Base-by-base conservation (phyloP, 2,888 invertebrate genomes). In the Tolmerus cingulatus region DNA sequence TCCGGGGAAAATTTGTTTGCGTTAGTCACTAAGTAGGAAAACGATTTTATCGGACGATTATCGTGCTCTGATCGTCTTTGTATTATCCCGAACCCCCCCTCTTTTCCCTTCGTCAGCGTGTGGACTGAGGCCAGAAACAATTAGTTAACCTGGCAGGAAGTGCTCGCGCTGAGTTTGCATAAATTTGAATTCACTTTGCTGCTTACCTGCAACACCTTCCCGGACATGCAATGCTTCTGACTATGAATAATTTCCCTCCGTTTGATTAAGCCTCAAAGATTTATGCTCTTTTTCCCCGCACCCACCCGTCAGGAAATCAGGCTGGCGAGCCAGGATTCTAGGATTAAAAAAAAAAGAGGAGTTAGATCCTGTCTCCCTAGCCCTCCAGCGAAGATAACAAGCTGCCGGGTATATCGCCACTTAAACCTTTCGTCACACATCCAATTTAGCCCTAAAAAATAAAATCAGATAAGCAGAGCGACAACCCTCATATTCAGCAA, bases 381-480 rank as follows among this genome's bases (percentile, higher is more conserved):
- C 23, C 23, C 9, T 66, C 19, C 8, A 4, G 27, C 27, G 51
- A 19, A 66, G 34, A 84, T 84, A 84, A 84, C 57, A 84, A 84
- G 66, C 66, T 84, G 82, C 37, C 66, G 40, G 66, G 66, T 66
- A 84, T 30, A 84, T 84, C 57, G 37, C 34, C 57, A 66, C 37
- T 84, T 84, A 57, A 84, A 66, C 85, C 74, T 85, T 85, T 85
- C 74, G 74, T 85, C 85, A 74, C 74, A 85, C 74, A 74, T 85
- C 85, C 46, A 85, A 85, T 74, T 85, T 85, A n/a, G 14, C 85
- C 85, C 27, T 74, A n/a, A 74, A 85, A 82, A 85, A 85, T 85
- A 85, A 85, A 85, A 85, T 85, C 85, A 74, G 85, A 85, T 85
- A 85, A 74, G 74, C 74, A 74, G 43, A 43, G 43, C 74, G 74